Evolutionary conservation across 2,113 vertebrate genomes (phyloP), one percentile per base, ranked within the genome.

Genomic region (Pycnonotus jocosus): DNA sequence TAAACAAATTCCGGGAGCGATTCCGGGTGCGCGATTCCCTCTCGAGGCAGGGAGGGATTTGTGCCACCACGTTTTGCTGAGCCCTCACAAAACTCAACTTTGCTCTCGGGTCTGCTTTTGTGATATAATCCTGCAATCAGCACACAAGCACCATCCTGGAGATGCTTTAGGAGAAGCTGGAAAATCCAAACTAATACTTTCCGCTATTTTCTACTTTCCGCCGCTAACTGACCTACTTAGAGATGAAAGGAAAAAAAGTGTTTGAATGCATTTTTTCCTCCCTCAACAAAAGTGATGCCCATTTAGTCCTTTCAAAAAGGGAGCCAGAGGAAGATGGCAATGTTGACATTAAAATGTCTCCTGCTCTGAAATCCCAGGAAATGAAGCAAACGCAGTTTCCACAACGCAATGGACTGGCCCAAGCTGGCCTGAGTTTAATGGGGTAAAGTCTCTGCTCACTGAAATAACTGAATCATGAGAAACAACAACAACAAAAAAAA

Each of bases 141-240:
- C 88, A 72, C 95, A 82, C 70, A 79, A 91, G 81, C 65, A 92
- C 89, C 89, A 92, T 71, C 78, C 47, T 90, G 84, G 90, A 96
- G 93, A 91, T 37, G 7, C 93, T 95, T 93, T 18, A 85, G 72
- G 82, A 76, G 90, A 15, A 87, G 86, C 77, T n/a, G 89, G 91
- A 97, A 96, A 95, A 97, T 81, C 83, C 85, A 85, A 96, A 91
- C 61, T 48, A 84, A 51, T 31, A 87, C 93, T 97, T 95, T 95
- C 96, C 61, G 3, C 74, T 89, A 22, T 81, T 95, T 70, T 66
- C 91, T 28, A 12, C 79, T 65, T 66, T 33, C 70, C 16, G 47
- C 65, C 50, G 2, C 89, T 86, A 93, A 92, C 54, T 77, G 93
- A 95, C 89, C 94, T 95, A 95, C 91, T 96, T 94, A 84, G 77